Percentiles rank a stretch among this genome's conserved stretches.
Evolutionary conservation across 2,113 vertebrate genomes (phyloP).

Genomic region (Aptenodytes forsteri): DNA sequence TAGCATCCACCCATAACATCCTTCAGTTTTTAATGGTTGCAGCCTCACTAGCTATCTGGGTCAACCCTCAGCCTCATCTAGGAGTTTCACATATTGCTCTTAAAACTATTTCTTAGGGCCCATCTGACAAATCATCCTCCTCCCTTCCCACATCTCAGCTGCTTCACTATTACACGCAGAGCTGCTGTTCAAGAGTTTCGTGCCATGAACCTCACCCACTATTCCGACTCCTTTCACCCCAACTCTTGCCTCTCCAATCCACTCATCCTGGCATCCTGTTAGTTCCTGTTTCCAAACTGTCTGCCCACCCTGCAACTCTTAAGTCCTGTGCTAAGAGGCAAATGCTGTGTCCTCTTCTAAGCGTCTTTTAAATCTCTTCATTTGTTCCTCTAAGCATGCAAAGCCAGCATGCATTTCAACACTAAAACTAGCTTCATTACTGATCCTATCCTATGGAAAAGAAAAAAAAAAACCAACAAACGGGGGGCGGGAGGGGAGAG

Average conservation of each 20-base stretch:
- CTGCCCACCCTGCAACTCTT: not conserved
- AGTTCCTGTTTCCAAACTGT: not conserved
- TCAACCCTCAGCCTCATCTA: not conserved
- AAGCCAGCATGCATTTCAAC: not conserved
- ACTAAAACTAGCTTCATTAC: not conserved
- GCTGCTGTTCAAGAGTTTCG: not conserved
- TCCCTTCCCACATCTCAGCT: not conserved
- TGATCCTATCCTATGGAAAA: not conserved
- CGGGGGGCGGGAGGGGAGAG: rapidly evolving
- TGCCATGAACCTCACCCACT: not conserved
- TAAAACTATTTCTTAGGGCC: not conserved
- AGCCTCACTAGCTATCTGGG: not conserved
- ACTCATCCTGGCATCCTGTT: not conserved
- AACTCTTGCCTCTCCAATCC: not conserved
- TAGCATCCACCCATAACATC: not conserved
- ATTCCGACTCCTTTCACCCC: not conserved
- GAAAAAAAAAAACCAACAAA: not conserved
- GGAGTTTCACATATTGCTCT: not conserved
- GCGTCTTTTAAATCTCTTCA: not conserved
- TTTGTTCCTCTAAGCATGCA: not conserved
- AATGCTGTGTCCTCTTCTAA: not conserved
- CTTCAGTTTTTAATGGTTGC: not conserved
- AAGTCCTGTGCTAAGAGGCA: not conserved
- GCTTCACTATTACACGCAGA: not conserved
- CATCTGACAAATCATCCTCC: not conserved